These are phyloP conservation scores for Apotomis capreana DNA, from an alignment of 2,888 invertebrate species.

Conservation along the genomic window DNA sequence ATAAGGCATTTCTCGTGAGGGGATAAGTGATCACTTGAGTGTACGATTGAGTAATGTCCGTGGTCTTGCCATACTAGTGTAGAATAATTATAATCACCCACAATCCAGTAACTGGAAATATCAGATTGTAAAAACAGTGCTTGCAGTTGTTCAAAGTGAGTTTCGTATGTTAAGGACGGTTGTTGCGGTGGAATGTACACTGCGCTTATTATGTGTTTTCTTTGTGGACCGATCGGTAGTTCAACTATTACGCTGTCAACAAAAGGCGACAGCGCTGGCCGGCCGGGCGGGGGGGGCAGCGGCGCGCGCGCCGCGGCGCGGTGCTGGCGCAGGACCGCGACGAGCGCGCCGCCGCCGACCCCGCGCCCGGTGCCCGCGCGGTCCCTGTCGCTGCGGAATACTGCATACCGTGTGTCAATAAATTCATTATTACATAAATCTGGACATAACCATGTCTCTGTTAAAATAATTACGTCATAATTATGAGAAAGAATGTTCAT, in stretches of 20 bases:
- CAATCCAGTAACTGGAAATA: too few species aligned
- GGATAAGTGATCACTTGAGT: background rate
- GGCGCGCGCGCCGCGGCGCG: constrained; percentile 12
- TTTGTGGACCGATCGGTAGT: background rate
- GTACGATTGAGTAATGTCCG: background rate
- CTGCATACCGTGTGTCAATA: constrained; percentile 11
- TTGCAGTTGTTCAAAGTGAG: too few species aligned
- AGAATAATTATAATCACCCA: too few species aligned
- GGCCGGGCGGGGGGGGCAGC: background rate
- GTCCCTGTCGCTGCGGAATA: constrained; percentile 15
- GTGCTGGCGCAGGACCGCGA: constrained; percentile 11
- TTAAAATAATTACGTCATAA: constrained; percentile 11
- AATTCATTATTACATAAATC: constrained; percentile 15
- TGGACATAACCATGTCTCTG: constrained; percentile 21
- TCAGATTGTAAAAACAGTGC: too few species aligned
- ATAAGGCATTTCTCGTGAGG: too few species aligned
- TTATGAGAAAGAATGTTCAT: constrained; percentile 17
- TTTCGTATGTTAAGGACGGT: too few species aligned
- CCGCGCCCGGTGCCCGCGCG: constrained; percentile 19
- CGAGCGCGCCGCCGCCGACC: constrained; percentile 10
- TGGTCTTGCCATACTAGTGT: too few species aligned
- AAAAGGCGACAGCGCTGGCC: background rate
- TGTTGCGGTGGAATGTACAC: too few species aligned
- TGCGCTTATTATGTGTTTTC: too few species aligned
- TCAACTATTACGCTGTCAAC: constrained; percentile 1